A percentile compares a stretch with the other conserved stretches of the same genome.
phyloP scores from a whole-genome alignment of 2,888 invertebrate genomes.

The Sinotaia quadrata region DNA sequence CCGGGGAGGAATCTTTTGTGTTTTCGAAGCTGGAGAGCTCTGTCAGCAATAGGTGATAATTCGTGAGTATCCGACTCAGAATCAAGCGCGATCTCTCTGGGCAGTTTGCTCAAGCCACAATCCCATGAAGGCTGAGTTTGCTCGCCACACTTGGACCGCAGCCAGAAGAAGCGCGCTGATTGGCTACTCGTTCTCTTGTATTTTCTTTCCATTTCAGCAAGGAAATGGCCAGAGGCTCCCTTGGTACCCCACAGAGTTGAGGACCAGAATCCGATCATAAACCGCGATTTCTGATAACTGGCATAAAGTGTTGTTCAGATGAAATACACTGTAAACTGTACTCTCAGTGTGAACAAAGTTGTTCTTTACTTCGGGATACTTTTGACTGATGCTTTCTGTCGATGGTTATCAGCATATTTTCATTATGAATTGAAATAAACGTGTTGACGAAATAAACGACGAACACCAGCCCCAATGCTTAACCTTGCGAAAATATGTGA shows the following conservation, averaged over 20 bases:
- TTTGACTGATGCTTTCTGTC: too few species aligned
- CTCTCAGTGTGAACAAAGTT: too few species aligned
- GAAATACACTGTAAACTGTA: too few species aligned
- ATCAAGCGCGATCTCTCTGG: conserved; percentile 17
- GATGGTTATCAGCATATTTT: too few species aligned
- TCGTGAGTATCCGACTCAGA: conserved; percentile 15
- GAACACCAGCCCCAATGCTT: too few species aligned
- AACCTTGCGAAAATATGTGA: too few species aligned
- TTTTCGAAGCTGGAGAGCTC: conserved; percentile 15
- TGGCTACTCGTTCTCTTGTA: conserved; percentile 20
- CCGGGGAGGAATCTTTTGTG: conserved; percentile 13
- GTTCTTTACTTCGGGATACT: too few species aligned
- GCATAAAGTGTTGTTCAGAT: conserved; percentile 4
- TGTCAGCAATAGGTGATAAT: conserved; percentile 22
- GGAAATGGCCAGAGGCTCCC: conserved; percentile 23
- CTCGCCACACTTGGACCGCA: conserved; percentile 21
- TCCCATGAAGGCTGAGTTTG: conserved; percentile 19
- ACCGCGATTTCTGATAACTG: conserved; percentile 17
- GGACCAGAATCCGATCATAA: conserved; percentile 15
- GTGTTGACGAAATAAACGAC: too few species aligned
- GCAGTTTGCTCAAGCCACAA: conserved; percentile 18
- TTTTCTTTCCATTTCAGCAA: conserved; percentile 29
- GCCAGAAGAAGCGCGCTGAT: conserved; percentile 17
- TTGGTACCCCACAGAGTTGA: conserved; percentile 17
- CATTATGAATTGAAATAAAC: too few species aligned